Conservation (phyloP, 2,797 vertebrate species). For the Argentina silus region DNA sequence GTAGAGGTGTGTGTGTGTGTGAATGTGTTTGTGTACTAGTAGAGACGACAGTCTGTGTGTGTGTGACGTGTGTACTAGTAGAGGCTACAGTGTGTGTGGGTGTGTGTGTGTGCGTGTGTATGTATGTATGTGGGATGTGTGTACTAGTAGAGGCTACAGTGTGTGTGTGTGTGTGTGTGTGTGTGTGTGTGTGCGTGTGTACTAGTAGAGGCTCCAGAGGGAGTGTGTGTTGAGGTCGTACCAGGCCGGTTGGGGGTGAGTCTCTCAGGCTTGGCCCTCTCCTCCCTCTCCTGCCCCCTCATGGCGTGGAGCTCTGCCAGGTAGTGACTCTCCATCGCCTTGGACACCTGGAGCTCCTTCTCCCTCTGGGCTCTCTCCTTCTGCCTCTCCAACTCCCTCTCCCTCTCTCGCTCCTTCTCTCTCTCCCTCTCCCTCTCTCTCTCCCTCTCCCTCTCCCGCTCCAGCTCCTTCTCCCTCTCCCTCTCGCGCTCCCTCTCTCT, state of each 20-base stretch:
- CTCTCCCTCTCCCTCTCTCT: slow-evolving; percentile 64
- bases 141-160: not conserved
- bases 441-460: slow-evolving; percentile 70
- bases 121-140: no score
- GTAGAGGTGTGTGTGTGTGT: not conserved
- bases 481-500: slow-evolving; percentile 74
- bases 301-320: slow-evolving; percentile 87
- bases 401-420: slow-evolving; percentile 80
- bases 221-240: slow-evolving; percentile 56
- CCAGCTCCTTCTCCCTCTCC: slow-evolving; percentile 72
- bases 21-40: not conserved
- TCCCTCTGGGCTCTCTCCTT: slow-evolving; percentile 86
- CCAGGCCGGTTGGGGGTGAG: slow-evolving; percentile 88
- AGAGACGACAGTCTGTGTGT: no score
- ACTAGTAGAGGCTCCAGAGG: not conserved
- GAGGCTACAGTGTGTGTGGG: not conserved
- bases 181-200: no score
- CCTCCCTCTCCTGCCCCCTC: slow-evolving; percentile 82
- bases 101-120: no score
- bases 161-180: not conserved
- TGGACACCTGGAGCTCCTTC: slow-evolving; percentile 90
- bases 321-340: slow-evolving; percentile 90
- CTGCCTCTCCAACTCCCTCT: slow-evolving; percentile 79
- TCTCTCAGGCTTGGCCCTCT: slow-evolving; percentile 88
- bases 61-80: no score